phyloP scores from a whole-genome alignment of 2,888 invertebrate species.

The Nomada hirtipes region DNA sequence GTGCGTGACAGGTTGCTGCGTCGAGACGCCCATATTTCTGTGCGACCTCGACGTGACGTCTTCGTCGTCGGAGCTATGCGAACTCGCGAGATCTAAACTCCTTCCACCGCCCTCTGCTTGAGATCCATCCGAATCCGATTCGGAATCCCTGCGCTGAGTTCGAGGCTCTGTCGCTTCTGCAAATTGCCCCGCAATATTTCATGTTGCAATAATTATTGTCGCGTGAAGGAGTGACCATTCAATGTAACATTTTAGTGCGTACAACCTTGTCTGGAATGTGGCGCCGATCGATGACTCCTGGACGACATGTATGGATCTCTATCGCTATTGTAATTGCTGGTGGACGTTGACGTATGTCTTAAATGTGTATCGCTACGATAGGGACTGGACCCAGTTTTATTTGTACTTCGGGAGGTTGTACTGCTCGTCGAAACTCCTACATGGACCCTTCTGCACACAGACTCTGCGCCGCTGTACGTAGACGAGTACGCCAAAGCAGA shows the following conservation, averaged over 20 bases:
- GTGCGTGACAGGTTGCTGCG: slow-evolving; percentile 79
- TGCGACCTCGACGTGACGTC: slow-evolving; percentile 84
- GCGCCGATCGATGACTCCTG: slow-evolving; percentile 77
- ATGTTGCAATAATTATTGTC: background rate
- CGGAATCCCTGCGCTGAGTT: slow-evolving; percentile 88
- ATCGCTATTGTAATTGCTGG: slow-evolving; percentile 92
- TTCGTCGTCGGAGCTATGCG: slow-evolving; percentile 97
- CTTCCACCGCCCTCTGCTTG: slow-evolving; percentile 88
- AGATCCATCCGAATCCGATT: slow-evolving; percentile 93
- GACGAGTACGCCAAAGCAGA: slow-evolving; percentile 94
- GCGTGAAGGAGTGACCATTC: no score
- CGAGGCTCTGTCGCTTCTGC: slow-evolving; percentile 77
- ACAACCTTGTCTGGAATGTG: slow-evolving; percentile 78
- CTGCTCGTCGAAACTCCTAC: slow-evolving; percentile 98
- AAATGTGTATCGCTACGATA: slow-evolving; percentile 94
- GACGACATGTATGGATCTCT: slow-evolving; percentile 81
- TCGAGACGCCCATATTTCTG: slow-evolving; percentile 81
- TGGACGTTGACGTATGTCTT: slow-evolving; percentile 93
- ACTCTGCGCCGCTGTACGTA: slow-evolving; percentile 90
- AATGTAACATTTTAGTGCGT: background rate
- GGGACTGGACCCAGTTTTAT: slow-evolving; percentile 97
- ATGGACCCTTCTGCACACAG: slow-evolving; percentile 89
- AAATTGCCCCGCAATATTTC: background rate
- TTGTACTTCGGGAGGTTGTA: slow-evolving; percentile 96
- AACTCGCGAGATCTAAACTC: slow-evolving; percentile 96